Evolutionary conservation across 2,888 invertebrate species (phyloP), one percentile per base, ranked within the genome.

Genomic region (Drosophila cognata): DNA sequence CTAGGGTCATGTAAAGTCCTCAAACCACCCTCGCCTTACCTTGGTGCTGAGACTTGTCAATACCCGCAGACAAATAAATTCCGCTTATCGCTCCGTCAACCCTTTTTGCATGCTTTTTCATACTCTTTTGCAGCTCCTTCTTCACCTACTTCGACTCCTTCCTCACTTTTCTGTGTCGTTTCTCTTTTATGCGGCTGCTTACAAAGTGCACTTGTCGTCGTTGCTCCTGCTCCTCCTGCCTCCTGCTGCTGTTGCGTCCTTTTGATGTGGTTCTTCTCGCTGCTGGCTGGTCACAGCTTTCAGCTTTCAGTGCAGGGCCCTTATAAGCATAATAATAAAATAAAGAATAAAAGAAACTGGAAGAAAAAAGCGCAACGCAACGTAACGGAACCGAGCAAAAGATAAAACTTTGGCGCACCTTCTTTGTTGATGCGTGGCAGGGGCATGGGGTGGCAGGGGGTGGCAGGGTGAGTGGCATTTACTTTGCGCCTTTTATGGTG

Each of bases 31-130:
- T 48, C n/a, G 18, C 18, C 7, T 28, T 31, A n/a, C 21, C 29
- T 52, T 8, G 16, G 31, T n/a, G 31, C 21, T 46, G 33, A 13
- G 13, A 76, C 85, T 85, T 86, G 86, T 86, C 86, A 86, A 86
- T 88, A 86, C 88, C 86, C 86, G 86, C 88, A 86, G 84, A 86
- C 88, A 88, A 88, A 88, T 86, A 86, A 86, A 86, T 86, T 86
- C 77, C 62, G 82, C 88, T 86, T 86, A 86, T 86, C 88, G 84
- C 82, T 69, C 71, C 79, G 81, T 74, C 82, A 84, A 84, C 74
- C 84, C 81, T 74, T 85, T 82, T 76, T 68, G 68, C 76, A 58
- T 66, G 68, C 65, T 33, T 28, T 29, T 36, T 63, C 2, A 33
- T 56, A 33, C 33, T n/a, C 10, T 48, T 58, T 66, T 16, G 46